These are phyloP conservation scores for Aplodontia rufa DNA, from an alignment of 2,113 vertebrate species.

Conservation along the genomic window DNA sequence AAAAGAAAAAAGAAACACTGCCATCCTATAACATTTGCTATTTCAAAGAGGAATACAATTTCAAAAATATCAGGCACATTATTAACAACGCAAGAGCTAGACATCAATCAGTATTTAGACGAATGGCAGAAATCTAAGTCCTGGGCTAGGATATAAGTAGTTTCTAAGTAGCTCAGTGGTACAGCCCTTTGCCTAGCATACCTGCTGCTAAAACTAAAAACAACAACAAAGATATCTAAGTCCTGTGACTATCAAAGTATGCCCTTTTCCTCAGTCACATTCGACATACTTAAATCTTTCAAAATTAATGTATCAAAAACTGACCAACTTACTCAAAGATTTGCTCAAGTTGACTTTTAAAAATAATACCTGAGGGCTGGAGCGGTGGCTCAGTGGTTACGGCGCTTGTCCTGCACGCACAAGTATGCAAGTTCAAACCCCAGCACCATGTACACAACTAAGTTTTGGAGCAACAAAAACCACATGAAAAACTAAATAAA, in stretches of 20 bases:
- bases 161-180: not conserved
- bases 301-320: not conserved
- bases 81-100: not conserved
- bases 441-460: no score
- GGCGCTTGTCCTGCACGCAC: no score
- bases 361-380: constrained; percentile 28
- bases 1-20: not conserved
- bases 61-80: not conserved
- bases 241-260: not conserved
- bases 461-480: no score
- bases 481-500: no score
- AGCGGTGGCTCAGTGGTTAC: no score
- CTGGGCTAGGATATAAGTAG: no score
- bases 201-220: not conserved
- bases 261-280: constrained; percentile 22
- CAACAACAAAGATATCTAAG: not conserved
- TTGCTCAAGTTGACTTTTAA: not conserved
- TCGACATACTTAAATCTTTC: not conserved
- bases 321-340: constrained; percentile 29
- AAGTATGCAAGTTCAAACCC: no score
- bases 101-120: not conserved
- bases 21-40: not conserved
- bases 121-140: not conserved
- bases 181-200: not conserved
- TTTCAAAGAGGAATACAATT: not conserved